Evolutionary conservation across 2,888 invertebrate species (phyloP).

Genomic region (Brachypterus glaber): DNA sequence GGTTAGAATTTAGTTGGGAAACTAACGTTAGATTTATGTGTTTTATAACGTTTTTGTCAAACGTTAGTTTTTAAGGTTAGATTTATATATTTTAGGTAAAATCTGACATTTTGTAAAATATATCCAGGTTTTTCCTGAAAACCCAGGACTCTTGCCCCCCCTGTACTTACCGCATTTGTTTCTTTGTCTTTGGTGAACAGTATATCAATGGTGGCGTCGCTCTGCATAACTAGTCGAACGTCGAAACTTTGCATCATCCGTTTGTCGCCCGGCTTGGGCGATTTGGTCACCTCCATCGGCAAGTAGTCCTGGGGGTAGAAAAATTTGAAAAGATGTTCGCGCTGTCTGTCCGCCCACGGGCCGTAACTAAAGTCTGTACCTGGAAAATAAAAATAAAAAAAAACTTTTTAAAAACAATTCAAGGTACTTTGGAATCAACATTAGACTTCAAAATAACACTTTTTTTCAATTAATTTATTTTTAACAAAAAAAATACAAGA

Average conservation of each 20-base stretch:
- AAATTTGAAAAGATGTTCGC: constrained; percentile 89
- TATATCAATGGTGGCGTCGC: constrained; percentile 91
- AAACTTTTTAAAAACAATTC: too few species aligned
- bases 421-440: background rate
- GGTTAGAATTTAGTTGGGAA: too few species aligned
- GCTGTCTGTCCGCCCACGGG: constrained; percentile 97
- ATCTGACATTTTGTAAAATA: too few species aligned
- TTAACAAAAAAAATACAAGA: too few species aligned
- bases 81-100: too few species aligned
- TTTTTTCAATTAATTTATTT: background rate
- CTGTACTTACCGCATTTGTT: constrained; percentile 94
- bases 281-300: constrained; percentile 66
- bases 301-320: constrained; percentile 89
- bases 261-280: constrained; percentile 78
- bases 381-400: too few species aligned
- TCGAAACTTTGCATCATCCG: constrained; percentile 88
- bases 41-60: too few species aligned
- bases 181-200: constrained; percentile 91
- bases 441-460: background rate
- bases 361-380: constrained; percentile 92
- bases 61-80: too few species aligned
- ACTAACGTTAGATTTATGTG: too few species aligned
- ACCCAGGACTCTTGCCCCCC: too few species aligned
- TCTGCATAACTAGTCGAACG: constrained; percentile 78
- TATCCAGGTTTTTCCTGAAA: too few species aligned